Evolutionary conservation across 2,113 vertebrate genomes (phyloP).

Genomic region (Lepus americanus): DNA sequence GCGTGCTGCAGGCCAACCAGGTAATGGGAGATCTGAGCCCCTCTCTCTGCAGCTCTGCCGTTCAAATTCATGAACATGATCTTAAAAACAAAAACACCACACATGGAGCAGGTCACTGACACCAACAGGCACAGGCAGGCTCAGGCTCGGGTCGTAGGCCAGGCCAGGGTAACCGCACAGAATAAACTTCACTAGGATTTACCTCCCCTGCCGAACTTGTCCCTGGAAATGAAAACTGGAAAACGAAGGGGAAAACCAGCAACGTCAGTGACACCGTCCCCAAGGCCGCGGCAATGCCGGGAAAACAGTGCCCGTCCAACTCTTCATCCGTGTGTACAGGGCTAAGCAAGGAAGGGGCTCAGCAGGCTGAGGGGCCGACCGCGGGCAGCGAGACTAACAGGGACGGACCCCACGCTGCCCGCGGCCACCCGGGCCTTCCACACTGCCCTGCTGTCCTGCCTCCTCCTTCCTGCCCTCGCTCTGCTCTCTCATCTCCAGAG

Average conservation of each 20-base stretch:
- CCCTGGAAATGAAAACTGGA: conserved; percentile 46
- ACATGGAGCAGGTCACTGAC: background rate
- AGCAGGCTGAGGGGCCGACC: background rate
- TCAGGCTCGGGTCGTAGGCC: background rate
- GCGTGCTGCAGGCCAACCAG: no score
- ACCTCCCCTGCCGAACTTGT: background rate
- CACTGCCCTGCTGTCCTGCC: background rate
- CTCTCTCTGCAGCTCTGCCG: no score
- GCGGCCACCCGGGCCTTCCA: no score
- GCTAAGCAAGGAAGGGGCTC: background rate
- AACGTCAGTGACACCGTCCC: background rate
- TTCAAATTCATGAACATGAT: no score
- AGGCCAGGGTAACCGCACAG: background rate
- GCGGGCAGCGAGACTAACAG: no score
- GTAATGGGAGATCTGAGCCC: no score
- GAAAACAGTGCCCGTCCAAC: background rate
- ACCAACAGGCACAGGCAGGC: background rate
- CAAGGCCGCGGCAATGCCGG: background rate
- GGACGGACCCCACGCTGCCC: no score
- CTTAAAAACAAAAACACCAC: background rate
- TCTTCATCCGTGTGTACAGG: background rate
- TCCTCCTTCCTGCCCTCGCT: background rate
- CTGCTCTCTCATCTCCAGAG: background rate
- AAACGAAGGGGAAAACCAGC: background rate
- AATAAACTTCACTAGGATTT: background rate